phyloP scores from a whole-genome alignment of 2,888 invertebrate genomes.

The Campoletis raptor region DNA sequence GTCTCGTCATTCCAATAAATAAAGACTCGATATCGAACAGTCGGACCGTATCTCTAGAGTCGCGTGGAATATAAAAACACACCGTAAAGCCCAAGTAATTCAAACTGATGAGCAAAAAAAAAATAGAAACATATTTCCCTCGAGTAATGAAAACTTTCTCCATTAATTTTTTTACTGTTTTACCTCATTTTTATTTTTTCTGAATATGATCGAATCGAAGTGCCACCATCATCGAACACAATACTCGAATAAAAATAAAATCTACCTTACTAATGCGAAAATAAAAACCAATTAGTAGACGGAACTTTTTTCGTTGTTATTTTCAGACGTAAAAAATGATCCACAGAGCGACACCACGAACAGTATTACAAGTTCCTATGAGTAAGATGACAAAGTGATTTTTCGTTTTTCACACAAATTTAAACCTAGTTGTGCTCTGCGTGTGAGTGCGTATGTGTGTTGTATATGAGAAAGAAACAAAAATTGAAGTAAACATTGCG shows the following conservation, averaged over 20 bases:
- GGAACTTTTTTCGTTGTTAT: constrained; percentile 6
- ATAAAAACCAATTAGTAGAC: constrained; percentile 7
- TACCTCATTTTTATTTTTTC: neutral
- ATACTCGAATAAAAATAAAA: neutral
- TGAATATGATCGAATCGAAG: neutral
- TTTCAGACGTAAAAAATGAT: constrained; percentile 31
- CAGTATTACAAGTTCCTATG: constrained; percentile 84
- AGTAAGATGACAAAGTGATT: constrained; percentile 49
- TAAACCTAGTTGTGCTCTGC: constrained; percentile 29
- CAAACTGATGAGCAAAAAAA: neutral
- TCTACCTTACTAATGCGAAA: neutral
- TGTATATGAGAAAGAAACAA: constrained; percentile 19
- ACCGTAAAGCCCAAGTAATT: neutral
- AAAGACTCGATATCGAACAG: constrained; percentile 33
- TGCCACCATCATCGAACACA: neutral
- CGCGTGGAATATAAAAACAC: constrained; percentile 40
- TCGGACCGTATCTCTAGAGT: constrained; percentile 54
- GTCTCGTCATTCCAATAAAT: constrained; percentile 59
- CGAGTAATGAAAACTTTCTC: neutral
- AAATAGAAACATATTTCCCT: neutral
- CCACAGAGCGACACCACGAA: constrained; percentile 75
- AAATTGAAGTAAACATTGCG: constrained; percentile 14
- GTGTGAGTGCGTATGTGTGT: constrained; percentile 7
- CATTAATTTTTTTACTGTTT: neutral
- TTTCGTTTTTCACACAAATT: constrained; percentile 28